Evolutionary conservation across 1,140 invertebrate genomes (phyloP).

Genomic region (Neodiprion pinetum): DNA sequence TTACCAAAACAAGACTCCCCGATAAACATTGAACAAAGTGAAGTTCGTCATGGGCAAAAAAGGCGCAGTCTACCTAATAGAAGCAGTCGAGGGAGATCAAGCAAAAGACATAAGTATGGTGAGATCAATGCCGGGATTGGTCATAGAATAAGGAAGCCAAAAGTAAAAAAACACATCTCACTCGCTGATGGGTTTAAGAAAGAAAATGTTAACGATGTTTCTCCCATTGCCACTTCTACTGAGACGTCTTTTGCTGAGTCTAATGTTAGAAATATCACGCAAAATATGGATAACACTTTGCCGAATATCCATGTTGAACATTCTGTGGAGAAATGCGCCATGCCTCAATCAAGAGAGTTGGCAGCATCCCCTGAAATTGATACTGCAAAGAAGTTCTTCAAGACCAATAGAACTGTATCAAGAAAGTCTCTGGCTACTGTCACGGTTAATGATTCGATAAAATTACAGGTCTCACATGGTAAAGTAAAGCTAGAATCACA

Average conservation of each 20-base stretch:
- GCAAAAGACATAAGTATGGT: slow-evolving; percentile 34
- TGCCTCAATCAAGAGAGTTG: slow-evolving; percentile 8
- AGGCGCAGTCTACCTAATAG: slow-evolving; percentile 36
- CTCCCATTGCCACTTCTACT: background rate
- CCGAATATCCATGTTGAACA: background rate
- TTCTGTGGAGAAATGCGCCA: background rate
- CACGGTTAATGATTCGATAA: slow-evolving; percentile 46
- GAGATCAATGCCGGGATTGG: slow-evolving; percentile 53
- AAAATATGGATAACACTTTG: background rate
- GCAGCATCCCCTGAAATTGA: slow-evolving; percentile 32
- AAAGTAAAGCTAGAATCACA: slow-evolving; percentile 35
- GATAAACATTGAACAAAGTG: slow-evolving; percentile 24
- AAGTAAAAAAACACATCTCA: slow-evolving; percentile 33
- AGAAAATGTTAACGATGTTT: background rate
- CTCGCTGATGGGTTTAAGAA: slow-evolving; percentile 22
- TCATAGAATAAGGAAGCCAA: slow-evolving; percentile 52
- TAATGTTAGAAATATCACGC: background rate
- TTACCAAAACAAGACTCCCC: slow-evolving; percentile 1
- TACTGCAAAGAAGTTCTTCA: slow-evolving; percentile 51
- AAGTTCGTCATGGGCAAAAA: slow-evolving; percentile 27
- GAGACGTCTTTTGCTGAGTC: background rate
- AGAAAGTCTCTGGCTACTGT: slow-evolving; percentile 35
- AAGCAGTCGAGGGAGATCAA: slow-evolving; percentile 20
- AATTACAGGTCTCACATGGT: slow-evolving; percentile 37
- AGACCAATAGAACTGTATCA: slow-evolving; percentile 38